Conservation (phyloP, 1,140 invertebrate genomes). For the Macrotrachela quadricornifera region DNA sequence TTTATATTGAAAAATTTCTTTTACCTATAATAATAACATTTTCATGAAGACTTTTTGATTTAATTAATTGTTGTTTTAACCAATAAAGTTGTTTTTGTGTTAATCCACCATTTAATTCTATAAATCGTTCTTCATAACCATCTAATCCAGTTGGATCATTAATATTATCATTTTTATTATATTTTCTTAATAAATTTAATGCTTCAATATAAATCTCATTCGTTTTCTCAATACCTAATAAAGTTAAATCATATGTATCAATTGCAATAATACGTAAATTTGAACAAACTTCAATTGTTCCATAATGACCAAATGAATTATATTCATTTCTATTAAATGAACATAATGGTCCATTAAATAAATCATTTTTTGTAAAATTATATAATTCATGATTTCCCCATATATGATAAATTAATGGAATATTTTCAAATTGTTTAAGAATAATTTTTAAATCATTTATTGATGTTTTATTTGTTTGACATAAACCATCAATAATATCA, state of each 20-base stretch:
- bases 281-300: constrained; percentile 16
- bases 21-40: constrained; percentile 15
- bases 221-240: constrained; percentile 15
- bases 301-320: constrained; percentile 19
- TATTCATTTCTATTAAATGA: background rate
- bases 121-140: constrained; percentile 17
- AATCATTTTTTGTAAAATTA: constrained; percentile 19
- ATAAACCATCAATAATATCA: constrained; percentile 27
- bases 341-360: constrained; percentile 10
- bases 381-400: constrained; percentile 31
- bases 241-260: constrained; percentile 24
- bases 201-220: constrained; percentile 11
- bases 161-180: constrained; percentile 19
- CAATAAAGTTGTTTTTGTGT: constrained; percentile 20
- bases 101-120: constrained; percentile 24
- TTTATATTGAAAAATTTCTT: constrained; percentile 8
- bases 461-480: constrained; percentile 12
- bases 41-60: constrained; percentile 12
- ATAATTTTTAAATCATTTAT: constrained; percentile 10
- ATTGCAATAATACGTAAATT: constrained; percentile 19
- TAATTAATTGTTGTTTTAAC: constrained; percentile 16
- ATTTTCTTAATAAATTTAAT: constrained; percentile 11
- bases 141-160: constrained; percentile 18
- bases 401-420: constrained; percentile 19
- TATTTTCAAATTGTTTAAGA: constrained; percentile 10